Evolutionary conservation across 2,797 vertebrate genomes (phyloP).

Genomic region (Delichon dasypus): DNA sequence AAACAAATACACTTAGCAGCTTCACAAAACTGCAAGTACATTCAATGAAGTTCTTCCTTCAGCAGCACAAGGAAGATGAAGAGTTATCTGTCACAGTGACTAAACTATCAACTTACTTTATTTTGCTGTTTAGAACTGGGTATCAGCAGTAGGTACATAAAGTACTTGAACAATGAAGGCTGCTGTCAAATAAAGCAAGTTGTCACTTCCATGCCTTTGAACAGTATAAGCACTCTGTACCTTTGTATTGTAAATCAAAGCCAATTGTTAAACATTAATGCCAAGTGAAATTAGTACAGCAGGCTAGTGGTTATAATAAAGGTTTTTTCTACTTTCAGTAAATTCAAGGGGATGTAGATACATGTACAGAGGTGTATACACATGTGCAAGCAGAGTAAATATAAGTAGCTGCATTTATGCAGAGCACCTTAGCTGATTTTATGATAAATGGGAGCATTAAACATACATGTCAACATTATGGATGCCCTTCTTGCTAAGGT

Average conservation of each 20-base stretch:
- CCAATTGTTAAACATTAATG: not conserved
- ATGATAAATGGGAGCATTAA: not conserved
- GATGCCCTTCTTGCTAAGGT: not conserved
- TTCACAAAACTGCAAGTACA: not conserved
- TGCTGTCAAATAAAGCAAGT: not conserved
- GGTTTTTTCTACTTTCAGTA: not conserved
- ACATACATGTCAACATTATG: rapidly evolving
- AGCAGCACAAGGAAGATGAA: not conserved
- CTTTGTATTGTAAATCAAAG: not conserved
- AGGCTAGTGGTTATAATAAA: not conserved
- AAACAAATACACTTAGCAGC: not conserved
- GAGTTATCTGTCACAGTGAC: not conserved
- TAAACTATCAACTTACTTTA: not conserved
- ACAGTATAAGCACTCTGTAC: not conserved
- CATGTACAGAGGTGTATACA: rapidly evolving
- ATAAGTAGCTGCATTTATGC: not conserved
- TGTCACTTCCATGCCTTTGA: not conserved
- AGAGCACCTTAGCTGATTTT: not conserved
- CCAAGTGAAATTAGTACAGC: not conserved
- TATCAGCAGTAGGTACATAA: not conserved
- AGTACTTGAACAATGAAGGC: not conserved
- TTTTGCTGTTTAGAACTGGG: not conserved
- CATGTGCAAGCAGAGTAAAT: not conserved
- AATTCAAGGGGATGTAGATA: not conserved
- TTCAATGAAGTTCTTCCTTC: not conserved